Conservation (phyloP, 2,888 invertebrate genomes). For the Dicroscelio sp. region DNA sequence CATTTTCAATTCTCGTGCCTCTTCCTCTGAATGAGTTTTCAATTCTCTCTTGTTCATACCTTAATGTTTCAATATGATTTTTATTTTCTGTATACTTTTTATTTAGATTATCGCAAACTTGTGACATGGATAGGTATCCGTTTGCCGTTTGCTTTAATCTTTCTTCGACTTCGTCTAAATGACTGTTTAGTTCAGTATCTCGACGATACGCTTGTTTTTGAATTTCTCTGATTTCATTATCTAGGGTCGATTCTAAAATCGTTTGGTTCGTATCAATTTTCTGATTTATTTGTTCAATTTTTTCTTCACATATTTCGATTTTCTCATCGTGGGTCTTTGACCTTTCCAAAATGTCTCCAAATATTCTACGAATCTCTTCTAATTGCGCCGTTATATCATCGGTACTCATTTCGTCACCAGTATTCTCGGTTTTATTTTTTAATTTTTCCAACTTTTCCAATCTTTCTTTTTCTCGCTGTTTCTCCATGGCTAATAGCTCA, state of each 20-base stretch:
- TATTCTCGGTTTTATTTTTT: neutral
- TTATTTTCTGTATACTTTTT: constrained; percentile 1
- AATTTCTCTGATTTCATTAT: neutral
- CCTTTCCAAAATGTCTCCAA: neutral
- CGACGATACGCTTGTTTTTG: no score
- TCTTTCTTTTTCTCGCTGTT: no score
- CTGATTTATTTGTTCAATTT: neutral
- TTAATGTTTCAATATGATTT: neutral
- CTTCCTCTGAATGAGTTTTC: no score
- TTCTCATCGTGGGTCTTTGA: neutral
- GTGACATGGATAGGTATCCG: neutral
- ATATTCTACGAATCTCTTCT: neutral
- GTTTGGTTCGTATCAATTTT: neutral
- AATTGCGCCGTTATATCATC: neutral
- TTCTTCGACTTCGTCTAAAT: neutral
- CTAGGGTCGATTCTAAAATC: neutral
- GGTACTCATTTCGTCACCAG: no score
- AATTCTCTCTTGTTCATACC: neutral
- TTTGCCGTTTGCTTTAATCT: neutral
- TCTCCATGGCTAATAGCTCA: no score
- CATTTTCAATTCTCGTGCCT: neutral
- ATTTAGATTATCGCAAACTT: constrained; percentile 14
- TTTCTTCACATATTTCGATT: neutral
- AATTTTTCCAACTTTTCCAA: no score
- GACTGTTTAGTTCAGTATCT: no score